Percentiles rank a stretch among this genome's conserved stretches.
Conservation (phyloP, 2,113 vertebrate genomes). For the Oncorhynchus kisutch region DNA sequence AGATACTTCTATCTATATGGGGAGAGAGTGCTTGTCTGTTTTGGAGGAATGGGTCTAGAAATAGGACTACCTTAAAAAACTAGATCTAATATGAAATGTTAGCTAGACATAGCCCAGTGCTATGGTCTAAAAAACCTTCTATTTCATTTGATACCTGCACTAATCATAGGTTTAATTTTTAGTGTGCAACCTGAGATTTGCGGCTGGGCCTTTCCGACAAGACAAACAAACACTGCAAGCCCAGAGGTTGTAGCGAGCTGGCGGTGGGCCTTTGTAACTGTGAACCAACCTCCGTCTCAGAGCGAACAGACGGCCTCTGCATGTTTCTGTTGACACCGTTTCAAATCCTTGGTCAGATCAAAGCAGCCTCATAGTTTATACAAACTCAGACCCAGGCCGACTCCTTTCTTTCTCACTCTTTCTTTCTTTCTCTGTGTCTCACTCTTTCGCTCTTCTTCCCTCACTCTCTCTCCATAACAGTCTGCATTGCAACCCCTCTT, state of each 20-base stretch:
- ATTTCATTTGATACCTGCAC: too few species aligned
- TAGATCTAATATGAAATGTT: neutral
- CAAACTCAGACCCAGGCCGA: slow-evolving; percentile 33
- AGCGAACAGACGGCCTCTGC: slow-evolving; percentile 46
- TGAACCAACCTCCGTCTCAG: slow-evolving; percentile 53
- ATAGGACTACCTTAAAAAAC: neutral
- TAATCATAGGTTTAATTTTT: too few species aligned
- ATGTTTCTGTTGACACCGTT: slow-evolving; percentile 58
- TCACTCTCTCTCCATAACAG: slow-evolving; percentile 22
- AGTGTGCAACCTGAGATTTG: neutral
- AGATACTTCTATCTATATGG: neutral
- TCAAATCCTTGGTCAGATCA: slow-evolving; percentile 61
- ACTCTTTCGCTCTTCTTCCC: slow-evolving; percentile 38
- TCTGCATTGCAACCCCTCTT: slow-evolving; percentile 22
- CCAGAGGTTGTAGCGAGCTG: too few species aligned
- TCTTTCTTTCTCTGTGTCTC: slow-evolving; percentile 25
- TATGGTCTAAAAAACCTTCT: too few species aligned
- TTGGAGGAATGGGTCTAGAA: too few species aligned
- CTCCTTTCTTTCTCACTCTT: slow-evolving; percentile 45
- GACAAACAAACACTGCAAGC: neutral
- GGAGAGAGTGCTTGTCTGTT: neutral
- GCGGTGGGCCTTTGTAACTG: neutral
- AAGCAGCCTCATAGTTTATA: slow-evolving; percentile 58
- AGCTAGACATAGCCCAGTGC: neutral
- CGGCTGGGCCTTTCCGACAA: too few species aligned